phyloP scores from a whole-genome alignment of 2,888 invertebrate genomes.

The Cataglyphis altisquamis region DNA sequence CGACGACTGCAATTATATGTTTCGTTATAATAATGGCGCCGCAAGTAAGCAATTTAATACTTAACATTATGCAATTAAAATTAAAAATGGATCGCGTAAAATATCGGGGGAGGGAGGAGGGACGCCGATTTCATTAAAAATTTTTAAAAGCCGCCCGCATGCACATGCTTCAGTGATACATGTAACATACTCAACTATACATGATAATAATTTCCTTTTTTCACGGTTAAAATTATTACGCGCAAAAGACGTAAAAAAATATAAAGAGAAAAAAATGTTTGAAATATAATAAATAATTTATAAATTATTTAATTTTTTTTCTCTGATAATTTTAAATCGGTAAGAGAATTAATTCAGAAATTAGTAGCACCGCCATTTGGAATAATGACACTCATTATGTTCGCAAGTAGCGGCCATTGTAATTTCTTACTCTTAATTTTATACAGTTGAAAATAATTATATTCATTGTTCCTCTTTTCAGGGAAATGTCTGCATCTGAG shows the following conservation, averaged over 20 bases:
- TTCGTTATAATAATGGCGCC: conserved; percentile 55
- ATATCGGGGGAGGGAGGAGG: background rate
- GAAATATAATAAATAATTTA: conserved; percentile 36
- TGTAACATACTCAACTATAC: conserved; percentile 16
- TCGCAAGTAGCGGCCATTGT: conserved; percentile 4
- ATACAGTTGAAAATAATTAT: background rate
- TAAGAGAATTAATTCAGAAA: conserved; percentile 17
- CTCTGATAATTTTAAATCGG: conserved; percentile 13
- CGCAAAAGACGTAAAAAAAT: conserved; percentile 12
- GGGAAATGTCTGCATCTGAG: conserved; percentile 98
- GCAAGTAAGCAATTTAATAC: conserved; percentile 55
- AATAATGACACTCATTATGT: conserved; percentile 23
- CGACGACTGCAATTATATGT: conserved; percentile 56
- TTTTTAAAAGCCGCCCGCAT: conserved; percentile 32
- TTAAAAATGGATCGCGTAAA: conserved; percentile 41
- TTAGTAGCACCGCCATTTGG: background rate
- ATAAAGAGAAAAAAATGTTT: background rate
- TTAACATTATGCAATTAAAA: conserved; percentile 53
- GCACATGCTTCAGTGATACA: conserved; percentile 3
- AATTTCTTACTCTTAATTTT: conserved; percentile 13
- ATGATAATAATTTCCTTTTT: conserved; percentile 37
- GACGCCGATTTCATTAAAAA: conserved; percentile 30
- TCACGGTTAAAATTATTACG: background rate
- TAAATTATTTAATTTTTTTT: background rate
- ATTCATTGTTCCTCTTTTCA: conserved; percentile 80